Conservation (phyloP, 1,140 invertebrate species). For the Heterodera carotae region DNA sequence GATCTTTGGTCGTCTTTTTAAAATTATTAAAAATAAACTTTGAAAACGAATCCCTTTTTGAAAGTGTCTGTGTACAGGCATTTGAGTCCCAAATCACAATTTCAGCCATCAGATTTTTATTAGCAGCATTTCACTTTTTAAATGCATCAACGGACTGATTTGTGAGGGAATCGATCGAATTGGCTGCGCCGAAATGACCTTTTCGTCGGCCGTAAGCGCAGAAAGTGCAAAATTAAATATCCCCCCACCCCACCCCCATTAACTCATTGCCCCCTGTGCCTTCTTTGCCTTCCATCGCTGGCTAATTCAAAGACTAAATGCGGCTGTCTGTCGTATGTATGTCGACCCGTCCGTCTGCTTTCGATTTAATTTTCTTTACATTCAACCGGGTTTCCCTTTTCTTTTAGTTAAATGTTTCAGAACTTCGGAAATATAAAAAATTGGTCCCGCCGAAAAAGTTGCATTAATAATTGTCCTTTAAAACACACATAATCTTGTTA, state of each 20-base stretch:
- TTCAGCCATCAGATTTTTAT: too few species aligned
- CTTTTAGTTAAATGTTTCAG: too few species aligned
- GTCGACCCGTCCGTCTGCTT: neutral
- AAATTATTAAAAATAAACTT: neutral
- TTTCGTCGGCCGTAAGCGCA: neutral
- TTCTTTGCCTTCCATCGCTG: neutral
- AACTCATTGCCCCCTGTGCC: neutral
- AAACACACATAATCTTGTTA: neutral
- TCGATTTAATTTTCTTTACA: neutral
- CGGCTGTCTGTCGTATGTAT: conserved; percentile 4
- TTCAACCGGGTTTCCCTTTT: neutral
- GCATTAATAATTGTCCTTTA: neutral
- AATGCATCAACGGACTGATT: too few species aligned
- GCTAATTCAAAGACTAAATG: neutral
- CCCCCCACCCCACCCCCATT: too few species aligned
- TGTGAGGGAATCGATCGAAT: too few species aligned
- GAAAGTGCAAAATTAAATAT: neutral
- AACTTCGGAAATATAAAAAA: too few species aligned
- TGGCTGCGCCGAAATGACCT: too few species aligned
- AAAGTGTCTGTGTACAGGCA: neutral
- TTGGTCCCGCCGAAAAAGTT: too few species aligned
- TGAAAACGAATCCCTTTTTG: conserved; percentile 1
- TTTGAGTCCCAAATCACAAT: neutral
- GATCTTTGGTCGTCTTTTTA: neutral
- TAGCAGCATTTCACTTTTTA: too few species aligned